phyloP scores from a whole-genome alignment of 2,797 vertebrate genomes.

The Sphaeramia orbicularis region DNA sequence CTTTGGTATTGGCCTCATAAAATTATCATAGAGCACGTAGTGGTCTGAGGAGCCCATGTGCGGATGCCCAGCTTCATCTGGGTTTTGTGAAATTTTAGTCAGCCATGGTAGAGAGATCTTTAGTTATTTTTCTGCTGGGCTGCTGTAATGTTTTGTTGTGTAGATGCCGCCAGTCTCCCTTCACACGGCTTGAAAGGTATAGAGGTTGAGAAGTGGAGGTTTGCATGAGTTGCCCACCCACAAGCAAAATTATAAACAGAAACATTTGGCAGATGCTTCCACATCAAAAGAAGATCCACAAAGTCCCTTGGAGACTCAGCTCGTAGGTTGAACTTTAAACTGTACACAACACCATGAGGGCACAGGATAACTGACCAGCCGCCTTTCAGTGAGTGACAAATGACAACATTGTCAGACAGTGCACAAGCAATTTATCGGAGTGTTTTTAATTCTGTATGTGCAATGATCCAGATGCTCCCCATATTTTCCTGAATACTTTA shows the following conservation, averaged over 20 bases:
- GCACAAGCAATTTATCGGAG: too few species aligned
- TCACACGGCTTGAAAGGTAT: constrained; percentile 35
- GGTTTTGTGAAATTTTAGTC: too few species aligned
- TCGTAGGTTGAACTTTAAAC: constrained; percentile 37
- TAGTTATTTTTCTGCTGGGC: constrained; percentile 2
- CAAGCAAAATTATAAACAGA: too few species aligned
- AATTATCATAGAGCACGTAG: neutral
- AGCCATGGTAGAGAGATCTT: too few species aligned
- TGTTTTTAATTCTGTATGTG: too few species aligned
- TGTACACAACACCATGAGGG: constrained; percentile 36
- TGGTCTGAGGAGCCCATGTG: neutral
- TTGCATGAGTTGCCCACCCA: too few species aligned
- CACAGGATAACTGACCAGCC: constrained; percentile 38
- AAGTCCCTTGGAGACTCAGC: constrained; percentile 38
- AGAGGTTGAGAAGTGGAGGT: too few species aligned
- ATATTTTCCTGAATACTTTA: constrained; percentile 24
- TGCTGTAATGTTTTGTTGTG: constrained; percentile 11
- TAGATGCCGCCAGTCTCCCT: constrained; percentile 16
- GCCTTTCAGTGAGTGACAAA: constrained; percentile 24
- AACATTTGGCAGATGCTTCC: constrained; percentile 45
- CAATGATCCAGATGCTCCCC: constrained; percentile 34
- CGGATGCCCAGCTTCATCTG: neutral
- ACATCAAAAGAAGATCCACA: constrained; percentile 26
- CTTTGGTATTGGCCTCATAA: constrained; percentile 6
- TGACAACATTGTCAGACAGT: too few species aligned